These are phyloP conservation scores for Pangasius larnaudii DNA, from an alignment of 2,797 vertebrate species.

Conservation along the genomic window DNA sequence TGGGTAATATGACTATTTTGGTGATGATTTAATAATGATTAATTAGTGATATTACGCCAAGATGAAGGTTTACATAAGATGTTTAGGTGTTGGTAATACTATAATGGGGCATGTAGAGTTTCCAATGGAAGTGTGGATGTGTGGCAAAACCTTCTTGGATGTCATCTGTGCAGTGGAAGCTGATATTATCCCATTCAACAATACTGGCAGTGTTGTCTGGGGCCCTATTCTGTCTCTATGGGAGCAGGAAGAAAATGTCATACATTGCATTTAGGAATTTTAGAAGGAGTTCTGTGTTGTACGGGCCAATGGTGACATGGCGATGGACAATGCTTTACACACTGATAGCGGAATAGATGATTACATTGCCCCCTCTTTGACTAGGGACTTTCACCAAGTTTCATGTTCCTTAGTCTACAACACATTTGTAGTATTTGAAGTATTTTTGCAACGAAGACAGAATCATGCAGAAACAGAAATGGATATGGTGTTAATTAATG, in stretches of 20 bases:
- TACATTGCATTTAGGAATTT: slow-evolving; percentile 22
- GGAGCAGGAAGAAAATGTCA: slow-evolving; percentile 30
- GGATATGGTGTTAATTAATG: neutral
- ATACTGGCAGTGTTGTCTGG: slow-evolving; percentile 21
- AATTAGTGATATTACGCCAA: neutral
- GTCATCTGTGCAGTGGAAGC: slow-evolving; percentile 14
- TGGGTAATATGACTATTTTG: neutral
- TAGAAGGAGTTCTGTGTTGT: slow-evolving; percentile 4
- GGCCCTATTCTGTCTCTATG: slow-evolving; percentile 25
- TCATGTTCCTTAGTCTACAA: neutral
- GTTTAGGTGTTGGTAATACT: neutral
- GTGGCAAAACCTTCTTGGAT: slow-evolving; percentile 1
- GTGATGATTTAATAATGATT: neutral
- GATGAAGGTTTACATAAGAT: neutral
- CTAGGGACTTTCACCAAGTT: neutral
- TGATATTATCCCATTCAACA: slow-evolving; percentile 38
- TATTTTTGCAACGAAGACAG: neutral
- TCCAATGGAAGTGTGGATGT: neutral
- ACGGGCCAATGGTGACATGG: slow-evolving; percentile 5
- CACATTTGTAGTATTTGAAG: slow-evolving; percentile 2
- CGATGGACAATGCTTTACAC: slow-evolving; percentile 1
- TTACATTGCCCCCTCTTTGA: neutral
- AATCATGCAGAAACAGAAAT: neutral
- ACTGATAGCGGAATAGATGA: neutral
- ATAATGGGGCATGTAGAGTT: neutral